Conservation (phyloP, 2,797 vertebrate species). For the Trachurus trachurus region DNA sequence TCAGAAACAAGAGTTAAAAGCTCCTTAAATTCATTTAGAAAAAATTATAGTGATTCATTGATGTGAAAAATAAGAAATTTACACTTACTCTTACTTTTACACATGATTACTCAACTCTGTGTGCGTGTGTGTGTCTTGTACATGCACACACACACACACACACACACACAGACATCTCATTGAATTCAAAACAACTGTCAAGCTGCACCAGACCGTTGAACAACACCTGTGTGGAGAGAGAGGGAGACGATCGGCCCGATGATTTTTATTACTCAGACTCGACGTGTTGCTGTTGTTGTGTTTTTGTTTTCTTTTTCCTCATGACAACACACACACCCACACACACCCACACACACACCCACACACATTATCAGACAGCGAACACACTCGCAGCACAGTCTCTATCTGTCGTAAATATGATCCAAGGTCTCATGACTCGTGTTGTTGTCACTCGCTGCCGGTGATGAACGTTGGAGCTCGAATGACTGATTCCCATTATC, state of each 20-base stretch:
- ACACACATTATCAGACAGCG: background rate
- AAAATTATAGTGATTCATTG: too few relatives aligned
- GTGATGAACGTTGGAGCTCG: too few relatives aligned
- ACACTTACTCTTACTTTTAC: too few relatives aligned
- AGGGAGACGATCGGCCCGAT: background rate
- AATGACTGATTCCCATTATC: too few relatives aligned
- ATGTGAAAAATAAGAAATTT: too few relatives aligned
- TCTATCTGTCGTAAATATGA: too few relatives aligned
- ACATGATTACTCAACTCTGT: conserved; percentile 26
- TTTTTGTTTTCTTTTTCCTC: background rate
- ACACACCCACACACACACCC: background rate
- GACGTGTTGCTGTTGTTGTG: background rate
- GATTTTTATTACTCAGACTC: background rate
- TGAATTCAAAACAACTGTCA: conserved; percentile 45
- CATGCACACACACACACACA: background rate
- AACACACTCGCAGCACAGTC: too few relatives aligned
- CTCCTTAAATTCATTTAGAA: too few relatives aligned
- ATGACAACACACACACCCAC: background rate
- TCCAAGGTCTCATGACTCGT: background rate
- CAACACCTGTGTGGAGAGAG: conserved; percentile 23
- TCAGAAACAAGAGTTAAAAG: too few relatives aligned
- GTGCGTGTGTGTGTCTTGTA: background rate
- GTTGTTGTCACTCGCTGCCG: too few relatives aligned
- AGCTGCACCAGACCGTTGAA: conserved; percentile 54
- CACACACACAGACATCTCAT: background rate